These are phyloP conservation scores for Loripinus fragilis DNA, from an alignment of 2,888 invertebrate genomes.

Conservation along the genomic window DNA sequence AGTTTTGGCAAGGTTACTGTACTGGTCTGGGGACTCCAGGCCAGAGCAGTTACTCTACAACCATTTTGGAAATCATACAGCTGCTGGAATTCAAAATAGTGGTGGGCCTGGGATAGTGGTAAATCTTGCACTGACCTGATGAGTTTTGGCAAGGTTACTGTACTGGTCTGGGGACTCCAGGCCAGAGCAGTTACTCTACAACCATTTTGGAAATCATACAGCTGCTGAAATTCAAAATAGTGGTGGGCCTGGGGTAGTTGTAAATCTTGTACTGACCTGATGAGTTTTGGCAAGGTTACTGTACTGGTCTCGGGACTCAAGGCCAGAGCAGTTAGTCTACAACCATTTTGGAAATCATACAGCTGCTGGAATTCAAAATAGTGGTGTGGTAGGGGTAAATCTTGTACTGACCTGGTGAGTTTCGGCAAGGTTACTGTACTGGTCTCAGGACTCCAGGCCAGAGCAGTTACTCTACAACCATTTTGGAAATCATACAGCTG, in stretches of 20 bases:
- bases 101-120: too few relatives aligned
- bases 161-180: slow-evolving; percentile 78
- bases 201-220: slow-evolving; percentile 76
- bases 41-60: slow-evolving; percentile 71
- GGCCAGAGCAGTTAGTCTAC: slow-evolving; percentile 72
- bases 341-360: slow-evolving; percentile 75
- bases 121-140: too few relatives aligned
- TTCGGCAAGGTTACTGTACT: slow-evolving; percentile 63
- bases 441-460: slow-evolving; percentile 80
- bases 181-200: slow-evolving; percentile 73
- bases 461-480: slow-evolving; percentile 70
- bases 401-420: slow-evolving; percentile 66
- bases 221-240: slow-evolving; percentile 70
- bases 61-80: slow-evolving; percentile 76
- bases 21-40: slow-evolving; percentile 79
- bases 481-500: slow-evolving; percentile 75
- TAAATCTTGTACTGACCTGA: too few relatives aligned
- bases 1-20: slow-evolving; percentile 64
- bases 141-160: slow-evolving; percentile 64
- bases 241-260: too few relatives aligned
- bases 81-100: slow-evolving; percentile 25
- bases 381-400: too few relatives aligned
- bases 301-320: slow-evolving; percentile 79
- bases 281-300: slow-evolving; percentile 62
- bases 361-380: slow-evolving; percentile 69